Evolutionary conservation across 2,113 vertebrate genomes (phyloP).

Genomic region (Hirundichthys speculiger): DNA sequence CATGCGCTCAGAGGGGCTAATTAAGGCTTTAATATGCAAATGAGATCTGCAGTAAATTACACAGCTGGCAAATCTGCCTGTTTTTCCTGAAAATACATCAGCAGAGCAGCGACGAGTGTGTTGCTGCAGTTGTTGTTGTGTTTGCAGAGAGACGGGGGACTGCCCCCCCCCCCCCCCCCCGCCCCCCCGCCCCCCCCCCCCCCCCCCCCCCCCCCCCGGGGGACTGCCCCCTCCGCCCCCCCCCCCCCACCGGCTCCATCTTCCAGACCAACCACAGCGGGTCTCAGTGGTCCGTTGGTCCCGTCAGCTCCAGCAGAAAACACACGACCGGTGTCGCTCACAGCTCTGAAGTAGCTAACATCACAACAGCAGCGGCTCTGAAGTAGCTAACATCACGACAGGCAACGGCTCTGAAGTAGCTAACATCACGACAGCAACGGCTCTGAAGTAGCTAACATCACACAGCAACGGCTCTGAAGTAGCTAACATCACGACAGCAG

Average conservation of each 20-base stretch:
- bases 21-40: constrained; percentile 99
- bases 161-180: constrained; percentile 28
- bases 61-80: constrained; percentile 98
- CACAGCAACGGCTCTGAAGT: too few relatives aligned
- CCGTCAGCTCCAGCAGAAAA: too few relatives aligned
- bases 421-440: too few relatives aligned
- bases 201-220: constrained; percentile 29
- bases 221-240: constrained; percentile 38
- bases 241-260: constrained; percentile 44
- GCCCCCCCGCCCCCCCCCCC: constrained; percentile 4
- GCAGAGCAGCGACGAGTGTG: constrained; percentile 75
- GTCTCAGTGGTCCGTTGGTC: too few relatives aligned
- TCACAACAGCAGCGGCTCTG: too few relatives aligned
- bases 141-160: constrained; percentile 69
- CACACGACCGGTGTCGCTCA: too few relatives aligned
- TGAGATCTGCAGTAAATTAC: constrained; percentile 94
- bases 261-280: too few relatives aligned
- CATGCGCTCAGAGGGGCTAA: constrained; percentile 96
- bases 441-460: too few relatives aligned
- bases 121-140: constrained; percentile 73
- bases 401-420: too few relatives aligned
- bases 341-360: too few relatives aligned
- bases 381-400: too few relatives aligned
- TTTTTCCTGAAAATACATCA: constrained; percentile 86
- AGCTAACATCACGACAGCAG: too few relatives aligned